A percentile compares a stretch with the other conserved stretches of the same genome.
Evolutionary conservation across 1,140 invertebrate species (phyloP).

Genomic region (Pseudachorutes palmiensis): DNA sequence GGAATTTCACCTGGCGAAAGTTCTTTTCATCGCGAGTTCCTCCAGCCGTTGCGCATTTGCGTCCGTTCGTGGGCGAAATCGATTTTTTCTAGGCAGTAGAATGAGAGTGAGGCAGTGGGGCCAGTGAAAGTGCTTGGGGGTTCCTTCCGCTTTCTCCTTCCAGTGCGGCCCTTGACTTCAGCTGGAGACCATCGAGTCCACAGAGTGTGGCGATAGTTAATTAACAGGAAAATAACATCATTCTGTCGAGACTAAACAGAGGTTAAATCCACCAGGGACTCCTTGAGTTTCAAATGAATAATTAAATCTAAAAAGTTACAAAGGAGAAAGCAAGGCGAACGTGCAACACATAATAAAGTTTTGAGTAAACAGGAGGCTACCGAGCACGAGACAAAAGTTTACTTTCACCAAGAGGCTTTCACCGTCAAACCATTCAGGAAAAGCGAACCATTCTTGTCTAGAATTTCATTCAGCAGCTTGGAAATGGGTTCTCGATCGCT

Average conservation of each 20-base stretch:
- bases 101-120: background rate
- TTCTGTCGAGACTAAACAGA: background rate
- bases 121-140: too few species aligned
- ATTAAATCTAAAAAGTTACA: background rate
- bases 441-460: too few species aligned
- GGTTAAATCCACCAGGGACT: too few species aligned
- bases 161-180: too few species aligned
- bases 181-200: too few species aligned
- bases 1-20: conserved; percentile 11
- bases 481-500: background rate
- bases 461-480: background rate
- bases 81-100: conserved; percentile 7
- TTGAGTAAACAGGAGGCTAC: too few species aligned
- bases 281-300: background rate
- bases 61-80: background rate
- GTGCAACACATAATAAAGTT: background rate
- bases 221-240: background rate
- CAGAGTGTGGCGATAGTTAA: too few species aligned
- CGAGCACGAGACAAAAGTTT: background rate
- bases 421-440: background rate
- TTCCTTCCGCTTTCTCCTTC: too few species aligned
- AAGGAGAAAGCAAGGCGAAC: background rate
- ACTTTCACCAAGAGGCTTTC: background rate
- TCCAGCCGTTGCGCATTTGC: background rate
- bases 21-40: background rate